These are phyloP conservation scores for Brachypodius melanocephalos DNA, from an alignment of 2,113 vertebrate genomes.

Conservation along the genomic window DNA sequence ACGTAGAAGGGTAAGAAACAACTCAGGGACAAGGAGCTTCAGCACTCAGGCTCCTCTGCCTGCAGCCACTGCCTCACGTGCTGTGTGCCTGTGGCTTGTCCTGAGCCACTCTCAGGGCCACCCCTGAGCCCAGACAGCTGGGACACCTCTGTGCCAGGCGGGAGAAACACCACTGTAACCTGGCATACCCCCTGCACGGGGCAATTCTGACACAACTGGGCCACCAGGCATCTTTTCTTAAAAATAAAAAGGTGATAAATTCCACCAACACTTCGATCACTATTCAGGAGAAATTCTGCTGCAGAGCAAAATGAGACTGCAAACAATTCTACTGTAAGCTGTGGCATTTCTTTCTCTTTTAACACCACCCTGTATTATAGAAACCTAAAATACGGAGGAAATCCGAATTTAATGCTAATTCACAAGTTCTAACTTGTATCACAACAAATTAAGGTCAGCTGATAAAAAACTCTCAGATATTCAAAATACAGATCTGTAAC, in stretches of 20 bases:
- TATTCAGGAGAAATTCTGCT: neutral
- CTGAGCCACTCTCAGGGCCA: no score
- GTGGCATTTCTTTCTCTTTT: neutral
- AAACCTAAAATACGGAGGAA: neutral
- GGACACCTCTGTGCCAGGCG: neutral
- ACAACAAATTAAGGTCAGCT: neutral
- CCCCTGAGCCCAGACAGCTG: accelerated
- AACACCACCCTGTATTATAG: neutral
- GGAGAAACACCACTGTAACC: accelerated
- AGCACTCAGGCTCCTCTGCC: no score
- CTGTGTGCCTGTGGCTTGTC: accelerated
- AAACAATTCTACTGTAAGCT: neutral
- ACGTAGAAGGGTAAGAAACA: neutral
- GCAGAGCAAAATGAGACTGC: neutral
- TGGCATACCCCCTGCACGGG: neutral
- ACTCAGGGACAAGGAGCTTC: neutral
- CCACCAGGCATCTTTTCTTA: accelerated
- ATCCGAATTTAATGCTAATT: neutral
- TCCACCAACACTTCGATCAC: neutral
- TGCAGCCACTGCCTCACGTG: accelerated
- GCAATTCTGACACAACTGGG: neutral
- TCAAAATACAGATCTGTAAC: neutral
- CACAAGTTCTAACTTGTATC: neutral
- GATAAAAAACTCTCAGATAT: neutral
- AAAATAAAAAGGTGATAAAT: neutral